Percentiles rank a stretch among this genome's conserved stretches.
Evolutionary conservation across 2,888 invertebrate genomes (phyloP).

Genomic region (Xylota sylvarum): DNA sequence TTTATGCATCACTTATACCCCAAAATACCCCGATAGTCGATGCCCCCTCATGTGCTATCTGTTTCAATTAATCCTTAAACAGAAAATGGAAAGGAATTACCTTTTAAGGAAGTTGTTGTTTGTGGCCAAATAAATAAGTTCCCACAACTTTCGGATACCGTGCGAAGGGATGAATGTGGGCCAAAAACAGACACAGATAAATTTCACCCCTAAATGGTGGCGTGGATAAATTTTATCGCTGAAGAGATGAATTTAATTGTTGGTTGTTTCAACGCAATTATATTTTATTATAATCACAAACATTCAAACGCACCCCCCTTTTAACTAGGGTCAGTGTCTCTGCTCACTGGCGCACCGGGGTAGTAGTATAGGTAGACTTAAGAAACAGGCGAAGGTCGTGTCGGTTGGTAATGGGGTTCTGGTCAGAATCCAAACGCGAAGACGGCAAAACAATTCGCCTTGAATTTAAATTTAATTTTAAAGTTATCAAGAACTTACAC

Average conservation of each 20-base stretch:
- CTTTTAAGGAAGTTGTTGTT: constrained; percentile 50
- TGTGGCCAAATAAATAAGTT: constrained; percentile 20
- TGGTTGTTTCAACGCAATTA: constrained; percentile 47
- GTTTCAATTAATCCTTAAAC: constrained; percentile 57
- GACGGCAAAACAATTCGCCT: constrained; percentile 27
- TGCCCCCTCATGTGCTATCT: constrained; percentile 33
- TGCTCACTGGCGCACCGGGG: not conserved
- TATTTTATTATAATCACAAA: constrained; percentile 42
- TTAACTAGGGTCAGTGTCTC: not conserved
- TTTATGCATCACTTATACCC: constrained; percentile 59
- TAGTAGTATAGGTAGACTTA: not conserved
- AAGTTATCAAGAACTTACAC: constrained; percentile 38
- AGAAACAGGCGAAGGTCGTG: not conserved
- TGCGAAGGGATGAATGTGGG: too few relatives aligned
- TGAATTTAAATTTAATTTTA: constrained; percentile 45
- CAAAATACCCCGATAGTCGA: constrained; percentile 4
- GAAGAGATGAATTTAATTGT: constrained; percentile 50
- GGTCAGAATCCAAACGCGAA: not conserved
- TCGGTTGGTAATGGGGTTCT: not conserved
- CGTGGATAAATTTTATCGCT: constrained; percentile 40
- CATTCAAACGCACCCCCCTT: not conserved
- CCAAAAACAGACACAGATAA: not conserved
- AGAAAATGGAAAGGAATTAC: constrained; percentile 45
- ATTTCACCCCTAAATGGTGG: constrained; percentile 9
- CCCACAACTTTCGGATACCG: not conserved